Evolutionary conservation across 2,888 invertebrate species (phyloP), one percentile per base, ranked within the genome.

Genomic region (Agrotis exclamationis): DNA sequence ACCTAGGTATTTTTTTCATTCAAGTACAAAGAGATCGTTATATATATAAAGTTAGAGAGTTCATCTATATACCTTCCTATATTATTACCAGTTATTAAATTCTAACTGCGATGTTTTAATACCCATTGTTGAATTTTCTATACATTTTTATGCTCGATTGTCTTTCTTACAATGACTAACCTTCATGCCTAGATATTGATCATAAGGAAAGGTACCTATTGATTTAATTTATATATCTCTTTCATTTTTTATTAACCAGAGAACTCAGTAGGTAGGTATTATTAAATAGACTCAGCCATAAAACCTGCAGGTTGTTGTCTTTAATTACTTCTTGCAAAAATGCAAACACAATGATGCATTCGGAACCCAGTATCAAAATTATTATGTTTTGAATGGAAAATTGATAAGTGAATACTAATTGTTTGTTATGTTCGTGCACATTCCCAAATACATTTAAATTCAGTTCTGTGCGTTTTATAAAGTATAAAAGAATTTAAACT

Each of bases 401-500:
- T 72, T 72, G 59, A 28, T 33, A 48, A 47, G 22, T 65, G 63
- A 62, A 56, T 57, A 68, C 28, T 50, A 28, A 50, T 71, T 50
- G 14, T 47, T 39, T 45, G 18, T 39, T 53, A 50, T 59, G 20
- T 58, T 57, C 24, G 44, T 62, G 22, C 68, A 73, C 50, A 67
- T 65, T 67, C 39, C 45, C 63, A 63, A 69, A 70, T 58, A 48
- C 39, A 64, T 62, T 66, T 72, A 72, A 51, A 70, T 80, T 77
- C 63, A 58, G 33, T 60, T 62, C 50, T 44, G 53, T 66, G 47
- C 73, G 70, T 71, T 64, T 54, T 51, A 39, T 56, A 70, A 64
- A 75, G 63, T 74, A 80, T 69, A 70, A 80, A 62, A 73, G 56
- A 70, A 83, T 75, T 84, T 83, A 70, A 89, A 87, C 83, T 80